Base-by-base conservation (phyloP, 35 echinoderm and acorn worm genomes). In the Holothuria glaberrima region DNA sequence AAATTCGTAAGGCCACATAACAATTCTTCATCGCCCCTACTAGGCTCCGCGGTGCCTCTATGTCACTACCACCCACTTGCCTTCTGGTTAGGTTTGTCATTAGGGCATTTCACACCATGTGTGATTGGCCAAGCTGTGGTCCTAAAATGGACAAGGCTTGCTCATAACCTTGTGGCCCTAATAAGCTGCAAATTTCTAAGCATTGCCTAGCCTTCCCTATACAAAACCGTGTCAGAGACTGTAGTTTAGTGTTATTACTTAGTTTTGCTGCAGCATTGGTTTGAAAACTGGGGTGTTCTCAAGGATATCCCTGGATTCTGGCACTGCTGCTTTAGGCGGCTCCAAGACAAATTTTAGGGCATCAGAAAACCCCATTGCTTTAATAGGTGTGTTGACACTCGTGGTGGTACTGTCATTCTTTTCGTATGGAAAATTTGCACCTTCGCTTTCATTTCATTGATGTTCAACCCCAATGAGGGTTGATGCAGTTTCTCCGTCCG, bases 71-170 rank as follows among this genome's bases (percentile, higher is more conserved):
- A 29, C 61, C 58, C 22, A 89, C 21, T 58, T 44, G 20, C 7
- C 62, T 75, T 18, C 70, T 27, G 14, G 1, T 22, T 54, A 89
- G 24, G n/a, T 89, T 35, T 59, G n/a, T 14, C 52, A 72, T 50
- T 17, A 88, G 86, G 35, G 86, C 66, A 73, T 88, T 88, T 18
- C 63, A 74, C 14, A 88, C 50, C 86, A 88, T 88, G 22, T 89
- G 88, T 27, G 69, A 29, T 59, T 89, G 88, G 21, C 88, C 68
- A 64, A 89, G 77, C 22, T 76, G 68, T 29, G 6, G 22, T 33
- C 20, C 28, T 71, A 89, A 89, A 58, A 89, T 76, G 31, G 13
- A 36, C 31, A 77, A 77, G 29, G 88, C 88, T 75, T 75, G 46
- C 30, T 77, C 52, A 62, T 76, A 77, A 24, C 88, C 88, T 30